Conservation (phyloP, 2,888 invertebrate species). For the Hemicrepidius hirtus region DNA sequence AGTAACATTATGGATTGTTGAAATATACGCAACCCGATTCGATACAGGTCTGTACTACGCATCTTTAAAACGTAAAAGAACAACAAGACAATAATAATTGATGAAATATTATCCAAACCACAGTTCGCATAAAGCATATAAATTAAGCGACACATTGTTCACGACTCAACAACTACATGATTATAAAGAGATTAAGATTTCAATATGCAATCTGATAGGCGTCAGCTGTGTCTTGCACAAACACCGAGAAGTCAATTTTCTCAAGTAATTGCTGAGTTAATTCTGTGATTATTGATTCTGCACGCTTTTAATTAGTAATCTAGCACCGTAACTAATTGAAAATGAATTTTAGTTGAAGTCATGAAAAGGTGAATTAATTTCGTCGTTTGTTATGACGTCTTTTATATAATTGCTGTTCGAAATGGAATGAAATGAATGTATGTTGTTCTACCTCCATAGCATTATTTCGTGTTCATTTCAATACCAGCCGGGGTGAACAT, state of each 20-base stretch:
- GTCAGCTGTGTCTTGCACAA: conserved; percentile 44
- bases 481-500: background rate
- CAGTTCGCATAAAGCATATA: background rate
- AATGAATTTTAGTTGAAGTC: conserved; percentile 46
- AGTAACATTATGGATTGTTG: too few species aligned
- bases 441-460: background rate
- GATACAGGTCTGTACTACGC: too few species aligned
- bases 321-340: conserved; percentile 48
- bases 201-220: conserved; percentile 40
- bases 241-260: conserved; percentile 50
- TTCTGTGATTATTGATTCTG: conserved; percentile 50
- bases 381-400: conserved; percentile 38
- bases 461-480: background rate
- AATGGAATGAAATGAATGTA: background rate
- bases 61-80: too few species aligned
- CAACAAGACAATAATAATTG: too few species aligned
- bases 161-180: conserved; percentile 27
- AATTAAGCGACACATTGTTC: conserved; percentile 21
- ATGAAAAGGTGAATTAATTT: conserved; percentile 37
- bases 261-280: conserved; percentile 48
- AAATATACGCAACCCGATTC: too few species aligned
- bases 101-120: too few species aligned
- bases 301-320: conserved; percentile 49
- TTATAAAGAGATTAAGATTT: conserved; percentile 47
- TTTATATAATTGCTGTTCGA: conserved; percentile 27